Base-by-base conservation (phyloP, 2,888 invertebrate species). In the Crioceris asparagi region DNA sequence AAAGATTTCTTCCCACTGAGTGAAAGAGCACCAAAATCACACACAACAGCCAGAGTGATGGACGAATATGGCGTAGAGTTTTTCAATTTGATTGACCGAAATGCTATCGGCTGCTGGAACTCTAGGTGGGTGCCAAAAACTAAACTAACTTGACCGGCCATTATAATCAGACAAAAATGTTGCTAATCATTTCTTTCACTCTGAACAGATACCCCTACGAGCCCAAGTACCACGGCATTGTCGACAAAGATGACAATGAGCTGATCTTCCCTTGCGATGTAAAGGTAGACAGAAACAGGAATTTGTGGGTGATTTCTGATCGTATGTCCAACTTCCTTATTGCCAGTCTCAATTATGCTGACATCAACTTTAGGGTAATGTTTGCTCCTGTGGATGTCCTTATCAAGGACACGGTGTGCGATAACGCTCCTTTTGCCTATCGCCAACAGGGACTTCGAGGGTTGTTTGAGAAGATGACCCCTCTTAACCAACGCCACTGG, bases 31-130 rank as follows among this genome's bases (percentile, higher is more conserved):
- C 68, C 72, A 0, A 70, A 78, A 39, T 67, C 74, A 1, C 84
- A 85, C 51, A 78, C 80, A 0, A 84, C 84, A 0, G 64, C 85
- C 0, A 76, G 79, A 47, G 74, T 83, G 3, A 79, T 84, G 72
- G 79, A 81, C 50, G 77, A 80, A 2, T 70, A 73, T 39, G 87
- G 86, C 2, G 61, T 87, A 2, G 77, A 85, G 61, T 71, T 85
- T 39, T 86, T 77, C 60, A 82, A 77, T 60, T 67, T 87, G 46
- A 75, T 88, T 39, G 85, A 85, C 57, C 80, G 79, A 56, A 87
- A 87, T 53, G 81, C 82, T 1, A 70, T 88, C 4, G 87, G 85
- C 2, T 88, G 87, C 57, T 87, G 87, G 85, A 81, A 81, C 35
- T 48, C 43, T 4, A n/a, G n/a, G n/a, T n/a, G n/a, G n/a, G n/a